Conservation (phyloP, 2,888 invertebrate genomes). For the Lymantria monacha region DNA sequence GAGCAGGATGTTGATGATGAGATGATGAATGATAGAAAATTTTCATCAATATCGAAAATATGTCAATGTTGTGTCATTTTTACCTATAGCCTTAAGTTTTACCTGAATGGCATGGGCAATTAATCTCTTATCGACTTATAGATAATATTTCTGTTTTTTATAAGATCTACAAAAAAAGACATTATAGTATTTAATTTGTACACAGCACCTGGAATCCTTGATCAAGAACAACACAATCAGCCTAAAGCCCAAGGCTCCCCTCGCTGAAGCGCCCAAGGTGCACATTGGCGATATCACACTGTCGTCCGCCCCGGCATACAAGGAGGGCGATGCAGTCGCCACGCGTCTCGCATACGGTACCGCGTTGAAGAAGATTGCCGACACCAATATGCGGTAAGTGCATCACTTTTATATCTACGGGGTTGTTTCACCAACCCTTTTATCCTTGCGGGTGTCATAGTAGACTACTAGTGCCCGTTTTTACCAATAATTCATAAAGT, state of each 20-base stretch:
- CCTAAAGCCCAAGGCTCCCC: constrained; percentile 84
- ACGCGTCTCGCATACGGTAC: constrained; percentile 97
- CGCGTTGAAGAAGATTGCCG: constrained; percentile 93
- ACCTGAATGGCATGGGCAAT: too few relatives aligned
- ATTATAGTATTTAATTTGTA: neutral
- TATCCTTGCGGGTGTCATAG: too few relatives aligned
- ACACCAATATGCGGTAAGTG: constrained; percentile 79
- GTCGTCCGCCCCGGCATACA: constrained; percentile 91
- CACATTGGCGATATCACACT: constrained; percentile 85
- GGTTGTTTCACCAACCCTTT: neutral
- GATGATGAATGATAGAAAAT: too few relatives aligned
- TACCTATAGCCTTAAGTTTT: too few relatives aligned
- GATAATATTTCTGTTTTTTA: too few relatives aligned
- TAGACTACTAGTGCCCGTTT: too few relatives aligned
- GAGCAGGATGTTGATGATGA: too few relatives aligned
- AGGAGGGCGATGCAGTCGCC: constrained; percentile 89
- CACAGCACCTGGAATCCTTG: constrained; percentile 74
- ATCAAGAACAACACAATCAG: constrained; percentile 86
- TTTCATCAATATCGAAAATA: too few relatives aligned
- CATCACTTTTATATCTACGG: neutral
- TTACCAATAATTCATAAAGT: too few relatives aligned
- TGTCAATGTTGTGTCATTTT: too few relatives aligned
- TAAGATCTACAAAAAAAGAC: too few relatives aligned
- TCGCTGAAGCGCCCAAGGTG: constrained; percentile 87
- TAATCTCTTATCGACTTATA: too few relatives aligned